Conservation (phyloP, 2,797 vertebrate genomes). For the Acanthurus leucopareius region DNA sequence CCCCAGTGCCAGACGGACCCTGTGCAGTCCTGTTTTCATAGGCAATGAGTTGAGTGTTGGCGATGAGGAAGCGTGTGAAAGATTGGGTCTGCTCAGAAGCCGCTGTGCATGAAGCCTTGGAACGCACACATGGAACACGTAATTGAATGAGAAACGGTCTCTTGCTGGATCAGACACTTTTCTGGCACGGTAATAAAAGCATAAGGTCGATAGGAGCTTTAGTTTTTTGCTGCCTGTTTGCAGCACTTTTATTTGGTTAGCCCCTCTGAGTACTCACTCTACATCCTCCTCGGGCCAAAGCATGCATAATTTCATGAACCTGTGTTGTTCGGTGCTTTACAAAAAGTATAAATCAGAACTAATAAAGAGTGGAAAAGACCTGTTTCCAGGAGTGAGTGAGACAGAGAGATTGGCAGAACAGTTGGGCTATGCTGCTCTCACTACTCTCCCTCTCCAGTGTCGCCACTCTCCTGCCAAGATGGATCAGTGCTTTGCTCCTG, state of each 20-base stretch:
- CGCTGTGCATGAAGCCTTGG: conserved; percentile 77
- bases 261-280: conserved; percentile 59
- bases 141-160: conserved; percentile 85
- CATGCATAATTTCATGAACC: conserved; percentile 81
- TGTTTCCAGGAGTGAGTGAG: conserved; percentile 67
- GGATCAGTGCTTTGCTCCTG: conserved; percentile 60
- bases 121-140: conserved; percentile 82
- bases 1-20: conserved; percentile 38
- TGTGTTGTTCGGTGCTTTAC: conserved; percentile 72
- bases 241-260: conserved; percentile 74
- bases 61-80: conserved; percentile 78
- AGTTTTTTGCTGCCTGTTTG: conserved; percentile 67
- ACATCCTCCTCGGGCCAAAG: conserved; percentile 64
- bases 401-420: conserved; percentile 58
- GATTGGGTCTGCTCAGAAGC: conserved; percentile 75
- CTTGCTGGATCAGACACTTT: conserved; percentile 76
- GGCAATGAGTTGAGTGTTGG: conserved; percentile 64
- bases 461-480: conserved; percentile 70
- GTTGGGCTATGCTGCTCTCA: conserved; percentile 52
- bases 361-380: conserved; percentile 80
- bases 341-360: conserved; percentile 72
- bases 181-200: conserved; percentile 79
- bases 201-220: conserved; percentile 63
- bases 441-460: conserved; percentile 57
- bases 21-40: conserved; percentile 71